phyloP scores from a whole-genome alignment of 2,113 vertebrate species.

The Cisticola juncidis region DNA sequence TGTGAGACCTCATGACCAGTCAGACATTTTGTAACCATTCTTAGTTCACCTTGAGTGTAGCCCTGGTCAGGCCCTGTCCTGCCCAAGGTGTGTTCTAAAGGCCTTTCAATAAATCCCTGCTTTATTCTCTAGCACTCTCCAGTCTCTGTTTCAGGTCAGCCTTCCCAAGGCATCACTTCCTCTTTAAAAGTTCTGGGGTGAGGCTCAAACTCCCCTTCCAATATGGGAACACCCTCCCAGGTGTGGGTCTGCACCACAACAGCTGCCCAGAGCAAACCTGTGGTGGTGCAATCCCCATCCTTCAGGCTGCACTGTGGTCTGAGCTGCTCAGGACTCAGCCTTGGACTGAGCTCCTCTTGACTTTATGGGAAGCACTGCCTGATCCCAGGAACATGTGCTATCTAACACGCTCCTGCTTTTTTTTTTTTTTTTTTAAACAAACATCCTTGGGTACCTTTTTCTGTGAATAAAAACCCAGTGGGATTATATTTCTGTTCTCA shows the following conservation, averaged over 20 bases:
- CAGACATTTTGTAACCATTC: no score
- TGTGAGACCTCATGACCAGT: no score
- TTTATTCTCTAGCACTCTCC: no score
- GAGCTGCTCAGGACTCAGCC: background rate
- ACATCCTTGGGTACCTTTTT: background rate
- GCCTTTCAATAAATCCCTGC: no score
- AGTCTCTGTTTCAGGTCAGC: no score
- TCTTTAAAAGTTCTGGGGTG: background rate
- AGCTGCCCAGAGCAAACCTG: background rate
- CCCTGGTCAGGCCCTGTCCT: no score
- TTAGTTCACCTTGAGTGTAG: no score
- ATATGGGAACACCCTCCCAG: background rate
- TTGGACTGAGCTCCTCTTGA: background rate
- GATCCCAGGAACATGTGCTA: background rate
- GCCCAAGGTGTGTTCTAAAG: no score
- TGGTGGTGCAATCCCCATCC: background rate
- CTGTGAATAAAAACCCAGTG: background rate
- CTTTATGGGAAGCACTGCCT: background rate
- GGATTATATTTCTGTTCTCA: background rate
- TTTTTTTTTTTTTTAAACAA: background rate
- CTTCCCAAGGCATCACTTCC: background rate
- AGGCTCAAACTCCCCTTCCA: background rate
- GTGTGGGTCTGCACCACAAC: background rate
- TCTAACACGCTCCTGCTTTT: accelerated
- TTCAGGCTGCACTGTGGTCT: background rate